Conservation (phyloP, 2,888 invertebrate species). For the Drosophila gaucha region DNA sequence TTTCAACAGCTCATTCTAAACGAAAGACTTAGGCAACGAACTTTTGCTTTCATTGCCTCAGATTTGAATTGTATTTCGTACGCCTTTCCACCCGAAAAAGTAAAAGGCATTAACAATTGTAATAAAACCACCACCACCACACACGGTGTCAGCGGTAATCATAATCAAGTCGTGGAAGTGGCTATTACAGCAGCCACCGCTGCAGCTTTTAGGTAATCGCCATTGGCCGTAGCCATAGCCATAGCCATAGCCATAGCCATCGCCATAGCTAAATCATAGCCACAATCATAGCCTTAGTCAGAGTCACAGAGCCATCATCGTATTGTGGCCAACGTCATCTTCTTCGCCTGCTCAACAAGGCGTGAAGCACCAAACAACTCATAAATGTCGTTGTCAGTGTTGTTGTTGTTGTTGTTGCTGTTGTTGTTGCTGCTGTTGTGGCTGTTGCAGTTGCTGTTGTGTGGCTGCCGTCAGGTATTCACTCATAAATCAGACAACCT, state of each 20-base stretch:
- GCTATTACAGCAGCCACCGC: slow-evolving; percentile 65
- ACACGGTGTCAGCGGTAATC: slow-evolving; percentile 45
- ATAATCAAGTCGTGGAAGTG: slow-evolving; percentile 52
- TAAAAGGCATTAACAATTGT: slow-evolving; percentile 70
- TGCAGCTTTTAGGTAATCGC: slow-evolving; percentile 59
- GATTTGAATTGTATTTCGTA: slow-evolving; percentile 22
- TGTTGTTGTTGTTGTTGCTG: slow-evolving; percentile 20
- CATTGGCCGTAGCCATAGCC: slow-evolving; percentile 20
- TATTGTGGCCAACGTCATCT: slow-evolving; percentile 50
- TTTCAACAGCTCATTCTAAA: slow-evolving; percentile 62
- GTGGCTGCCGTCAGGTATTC: slow-evolving; percentile 27
- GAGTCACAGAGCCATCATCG: slow-evolving; percentile 20
- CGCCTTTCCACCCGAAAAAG: slow-evolving; percentile 63
- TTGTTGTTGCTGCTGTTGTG: slow-evolving; percentile 23
- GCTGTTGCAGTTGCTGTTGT: slow-evolving; percentile 21
- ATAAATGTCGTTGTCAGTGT: slow-evolving; percentile 44
- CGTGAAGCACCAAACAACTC: slow-evolving; percentile 70
- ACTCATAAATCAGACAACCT: slow-evolving; percentile 35
- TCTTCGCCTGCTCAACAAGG: slow-evolving; percentile 72
- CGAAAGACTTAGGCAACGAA: slow-evolving; percentile 57
- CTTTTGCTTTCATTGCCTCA: slow-evolving; percentile 47
- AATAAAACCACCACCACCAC: slow-evolving; percentile 34
- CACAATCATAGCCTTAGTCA: not conserved
- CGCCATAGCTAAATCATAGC: slow-evolving; percentile 8
- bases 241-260: slow-evolving; percentile 19